Base-by-base conservation (phyloP, 1,140 invertebrate species). In the Drosophila albomicans region DNA sequence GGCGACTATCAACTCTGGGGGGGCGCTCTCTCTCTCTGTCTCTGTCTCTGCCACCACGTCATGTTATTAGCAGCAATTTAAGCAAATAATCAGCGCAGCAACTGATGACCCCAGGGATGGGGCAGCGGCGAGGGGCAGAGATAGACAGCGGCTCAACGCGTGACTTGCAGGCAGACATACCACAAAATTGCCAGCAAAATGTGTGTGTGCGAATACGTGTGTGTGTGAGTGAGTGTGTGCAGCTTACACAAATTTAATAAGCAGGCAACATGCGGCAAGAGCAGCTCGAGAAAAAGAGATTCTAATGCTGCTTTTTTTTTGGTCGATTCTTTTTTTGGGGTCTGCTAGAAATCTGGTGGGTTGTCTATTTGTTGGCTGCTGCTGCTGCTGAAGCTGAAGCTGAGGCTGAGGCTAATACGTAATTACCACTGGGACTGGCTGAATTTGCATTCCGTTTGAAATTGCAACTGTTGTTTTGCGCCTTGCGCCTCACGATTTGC, bases 11-110 rank as follows among this genome's bases (percentile, higher is more conserved):
- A 54, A 75, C 58, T 75, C 3, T 25, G 73, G 66, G 73, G 73
- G 62, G 69, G 61, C 68, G 61, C 72, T 56, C 43, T 45, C 51
- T 74, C 68, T 84, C 58, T 73, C 66, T 79, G 54, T 35, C 52
- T 43, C 63, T 72, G 49, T 77, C 61, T 79, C 52, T 72, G 82
- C 79, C 81, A 80, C 78, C 90, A 91, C 79, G 91, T 92, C 91
- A 92, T 92, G 91, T 92, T 92, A 92, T 92, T 92, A 92, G 90
- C 91, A 92, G 91, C 91, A 92, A 92, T 92, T 92, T 92, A 91
- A 91, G 90, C 91, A 92, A 92, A 92, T 92, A 92, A 91, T 88
- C 90, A 90, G 76, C 77, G 81, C 78, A 69, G 72, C 81, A 89
- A 77, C 85, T 85, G 82, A 76, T 82, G 75, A 78, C 61, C 66